Evolutionary conservation across 2,888 invertebrate species (phyloP).

Genomic region (Heliconius ethilla): DNA sequence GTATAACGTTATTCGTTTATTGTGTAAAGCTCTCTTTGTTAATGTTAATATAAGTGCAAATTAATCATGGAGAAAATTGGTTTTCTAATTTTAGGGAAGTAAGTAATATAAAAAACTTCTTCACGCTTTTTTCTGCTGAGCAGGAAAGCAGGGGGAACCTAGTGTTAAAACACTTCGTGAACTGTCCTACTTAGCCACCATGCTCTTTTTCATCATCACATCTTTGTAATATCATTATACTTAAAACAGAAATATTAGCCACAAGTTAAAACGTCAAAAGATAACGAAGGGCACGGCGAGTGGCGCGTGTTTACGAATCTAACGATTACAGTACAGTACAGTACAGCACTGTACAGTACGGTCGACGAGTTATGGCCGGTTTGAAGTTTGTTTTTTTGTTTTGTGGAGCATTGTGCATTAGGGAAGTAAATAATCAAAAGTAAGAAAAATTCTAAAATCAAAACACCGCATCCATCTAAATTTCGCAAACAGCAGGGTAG

Average conservation of each 20-base stretch:
- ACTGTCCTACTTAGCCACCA: neutral
- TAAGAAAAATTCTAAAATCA: neutral
- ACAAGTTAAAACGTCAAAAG: constrained; percentile 25
- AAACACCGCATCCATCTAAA: too few species aligned
- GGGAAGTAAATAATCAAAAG: neutral
- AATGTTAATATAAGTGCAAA: too few species aligned
- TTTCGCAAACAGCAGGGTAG: too few species aligned
- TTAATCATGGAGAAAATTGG: too few species aligned
- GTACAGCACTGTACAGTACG: neutral
- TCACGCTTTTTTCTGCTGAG: neutral
- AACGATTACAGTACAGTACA: constrained; percentile 51
- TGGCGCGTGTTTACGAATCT: constrained; percentile 60
- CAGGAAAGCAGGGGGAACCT: neutral
- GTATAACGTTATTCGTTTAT: too few species aligned
- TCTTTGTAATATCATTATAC: neutral
- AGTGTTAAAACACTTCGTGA: neutral
- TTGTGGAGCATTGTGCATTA: neutral
- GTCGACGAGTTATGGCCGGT: neutral
- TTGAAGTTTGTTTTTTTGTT: neutral
- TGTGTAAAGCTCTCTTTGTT: too few species aligned
- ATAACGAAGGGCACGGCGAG: constrained; percentile 37
- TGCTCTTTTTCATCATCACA: too few species aligned
- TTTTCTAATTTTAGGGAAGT: too few species aligned
- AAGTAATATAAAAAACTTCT: too few species aligned
- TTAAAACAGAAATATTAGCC: neutral